Percentiles rank a stretch among this genome's conserved stretches.
These are phyloP conservation scores for Gouania willdenowi DNA, from an alignment of 2,797 vertebrate genomes.

Conservation along the genomic window DNA sequence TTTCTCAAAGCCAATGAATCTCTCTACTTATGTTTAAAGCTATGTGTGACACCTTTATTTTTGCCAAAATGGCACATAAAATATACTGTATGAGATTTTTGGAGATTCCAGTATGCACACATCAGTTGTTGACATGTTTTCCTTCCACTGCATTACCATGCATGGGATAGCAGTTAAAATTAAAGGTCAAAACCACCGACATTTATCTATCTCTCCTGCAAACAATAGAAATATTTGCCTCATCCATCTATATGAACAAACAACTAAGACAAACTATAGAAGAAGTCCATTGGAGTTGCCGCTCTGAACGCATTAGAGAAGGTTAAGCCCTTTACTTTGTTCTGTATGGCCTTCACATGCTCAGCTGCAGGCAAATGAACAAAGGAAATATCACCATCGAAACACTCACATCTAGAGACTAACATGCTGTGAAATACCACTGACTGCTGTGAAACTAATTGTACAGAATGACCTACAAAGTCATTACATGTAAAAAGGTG, in stretches of 20 bases:
- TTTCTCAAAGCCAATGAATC: constrained; percentile 63
- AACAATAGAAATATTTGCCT: constrained; percentile 43
- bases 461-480: constrained; percentile 40
- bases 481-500: constrained; percentile 37
- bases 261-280: constrained; percentile 36
- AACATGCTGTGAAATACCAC: too few relatives aligned
- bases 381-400: neutral
- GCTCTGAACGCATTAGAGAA: constrained; percentile 53
- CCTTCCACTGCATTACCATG: constrained; percentile 47
- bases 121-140: constrained; percentile 47
- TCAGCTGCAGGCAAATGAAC: constrained; percentile 25
- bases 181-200: constrained; percentile 75
- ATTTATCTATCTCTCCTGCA: constrained; percentile 62
- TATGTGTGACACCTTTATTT: constrained; percentile 43
- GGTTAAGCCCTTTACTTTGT: constrained; percentile 54
- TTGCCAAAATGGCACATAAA: constrained; percentile 54
- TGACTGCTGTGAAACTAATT: constrained; percentile 10
- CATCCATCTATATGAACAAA: constrained; percentile 51
- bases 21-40: constrained; percentile 55
- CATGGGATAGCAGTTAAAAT: constrained; percentile 58
- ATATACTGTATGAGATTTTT: constrained; percentile 73
- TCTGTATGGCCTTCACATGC: constrained; percentile 27
- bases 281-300: constrained; percentile 60
- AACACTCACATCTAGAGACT: constrained; percentile 4
- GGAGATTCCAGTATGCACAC: constrained; percentile 58